Conservation (phyloP, 2,797 vertebrate genomes). For the Vespertilio murinus region DNA sequence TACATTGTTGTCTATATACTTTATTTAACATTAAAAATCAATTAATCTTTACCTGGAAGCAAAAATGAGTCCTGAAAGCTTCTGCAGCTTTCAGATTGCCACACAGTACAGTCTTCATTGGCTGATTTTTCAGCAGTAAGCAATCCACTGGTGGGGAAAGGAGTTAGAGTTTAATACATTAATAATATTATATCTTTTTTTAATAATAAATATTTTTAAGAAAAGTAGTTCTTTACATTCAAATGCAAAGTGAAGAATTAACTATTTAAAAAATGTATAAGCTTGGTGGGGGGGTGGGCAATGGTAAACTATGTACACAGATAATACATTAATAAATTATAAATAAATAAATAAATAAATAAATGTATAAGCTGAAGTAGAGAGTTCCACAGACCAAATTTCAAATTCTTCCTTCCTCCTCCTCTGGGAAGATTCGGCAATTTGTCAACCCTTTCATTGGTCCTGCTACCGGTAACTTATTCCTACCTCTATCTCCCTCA, state of each 20-base stretch:
- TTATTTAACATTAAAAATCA: background rate
- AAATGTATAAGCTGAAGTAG: background rate
- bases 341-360: no score
- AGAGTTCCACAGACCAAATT: background rate
- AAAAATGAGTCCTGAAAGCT: slow-evolving; percentile 82
- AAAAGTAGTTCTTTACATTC: slow-evolving; percentile 28
- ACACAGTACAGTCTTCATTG: slow-evolving; percentile 82
- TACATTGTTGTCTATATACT: background rate
- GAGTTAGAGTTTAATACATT: slow-evolving; percentile 47
- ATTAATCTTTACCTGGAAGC: slow-evolving; percentile 87
- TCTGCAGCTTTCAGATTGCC: slow-evolving; percentile 88
- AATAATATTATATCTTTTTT: slow-evolving; percentile 26
- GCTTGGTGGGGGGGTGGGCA: no score
- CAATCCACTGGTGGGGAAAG: slow-evolving; percentile 82
- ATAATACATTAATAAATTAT: no score
- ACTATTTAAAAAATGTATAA: slow-evolving; percentile 18
- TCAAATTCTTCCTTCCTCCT: background rate
- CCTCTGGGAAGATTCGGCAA: background rate
- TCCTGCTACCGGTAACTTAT: background rate
- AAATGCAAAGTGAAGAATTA: slow-evolving; percentile 42
- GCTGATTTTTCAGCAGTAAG: slow-evolving; percentile 77
- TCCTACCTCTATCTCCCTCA: background rate
- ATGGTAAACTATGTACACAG: no score
- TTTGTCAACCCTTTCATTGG: background rate
- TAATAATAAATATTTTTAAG: background rate